Percentiles rank a stretch among this genome's conserved stretches.
Conservation (phyloP, 2,113 vertebrate genomes). For the Macquaria australasica region DNA sequence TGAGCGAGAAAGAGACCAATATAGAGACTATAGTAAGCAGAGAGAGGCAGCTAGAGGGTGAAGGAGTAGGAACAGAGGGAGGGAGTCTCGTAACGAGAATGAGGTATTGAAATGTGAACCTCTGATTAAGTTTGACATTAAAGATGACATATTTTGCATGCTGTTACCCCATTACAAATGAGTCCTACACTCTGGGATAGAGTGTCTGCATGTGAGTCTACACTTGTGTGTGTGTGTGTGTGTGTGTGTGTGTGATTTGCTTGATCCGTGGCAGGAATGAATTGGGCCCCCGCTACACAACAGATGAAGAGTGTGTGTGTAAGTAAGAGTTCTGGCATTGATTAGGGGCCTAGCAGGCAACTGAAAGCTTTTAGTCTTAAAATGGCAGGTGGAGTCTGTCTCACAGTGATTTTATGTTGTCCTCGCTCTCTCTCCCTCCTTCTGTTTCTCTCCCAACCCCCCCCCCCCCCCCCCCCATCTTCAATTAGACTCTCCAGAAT, state of each 20-base stretch:
- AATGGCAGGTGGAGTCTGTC: slow-evolving; percentile 76
- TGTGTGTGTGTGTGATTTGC: slow-evolving; percentile 41
- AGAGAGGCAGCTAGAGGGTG: slow-evolving; percentile 16
- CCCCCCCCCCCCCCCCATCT: slow-evolving; percentile 30
- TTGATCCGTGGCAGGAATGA: slow-evolving; percentile 55
- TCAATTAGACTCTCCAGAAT: slow-evolving; percentile 73
- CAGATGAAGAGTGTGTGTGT: slow-evolving; percentile 45
- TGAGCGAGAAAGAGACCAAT: not conserved
- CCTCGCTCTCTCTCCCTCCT: slow-evolving; percentile 31
- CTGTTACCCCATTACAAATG: slow-evolving; percentile 77
- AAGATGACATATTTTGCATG: slow-evolving; percentile 82
- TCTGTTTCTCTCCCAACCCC: slow-evolving; percentile 22
- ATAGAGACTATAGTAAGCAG: slow-evolving; percentile 2
- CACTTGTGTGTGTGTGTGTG: slow-evolving; percentile 32
- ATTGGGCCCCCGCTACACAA: slow-evolving; percentile 45
- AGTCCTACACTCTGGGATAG: slow-evolving; percentile 49
- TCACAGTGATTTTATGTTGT: slow-evolving; percentile 45
- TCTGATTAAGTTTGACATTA: slow-evolving; percentile 82
- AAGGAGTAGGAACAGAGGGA: slow-evolving; percentile 37
- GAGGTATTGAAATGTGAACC: slow-evolving; percentile 73
- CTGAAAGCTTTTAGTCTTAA: slow-evolving; percentile 70
- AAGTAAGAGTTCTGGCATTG: slow-evolving; percentile 68
- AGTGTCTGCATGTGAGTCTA: slow-evolving; percentile 21
- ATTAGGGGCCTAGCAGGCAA: slow-evolving; percentile 71
- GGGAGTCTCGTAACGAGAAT: slow-evolving; percentile 30